Evolutionary conservation across 2,113 vertebrate species (phyloP).

Genomic region (Herpailurus yagouaroundi): DNA sequence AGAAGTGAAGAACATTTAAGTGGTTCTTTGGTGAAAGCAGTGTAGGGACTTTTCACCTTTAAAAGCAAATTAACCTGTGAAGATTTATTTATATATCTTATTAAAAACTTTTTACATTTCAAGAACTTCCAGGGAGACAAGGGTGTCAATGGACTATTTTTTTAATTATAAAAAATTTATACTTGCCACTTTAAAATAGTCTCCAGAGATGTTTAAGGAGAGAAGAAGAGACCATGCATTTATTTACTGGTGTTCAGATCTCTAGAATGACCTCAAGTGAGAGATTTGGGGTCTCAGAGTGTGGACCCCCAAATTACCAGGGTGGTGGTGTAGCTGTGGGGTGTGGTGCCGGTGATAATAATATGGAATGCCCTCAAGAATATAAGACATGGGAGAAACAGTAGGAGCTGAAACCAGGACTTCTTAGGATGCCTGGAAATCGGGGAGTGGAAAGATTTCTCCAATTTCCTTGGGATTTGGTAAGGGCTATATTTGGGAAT

Average conservation of each 20-base stretch:
- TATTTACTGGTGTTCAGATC: background rate
- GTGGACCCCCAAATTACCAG: background rate
- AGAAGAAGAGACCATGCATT: background rate
- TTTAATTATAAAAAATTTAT: background rate
- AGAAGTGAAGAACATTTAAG: background rate
- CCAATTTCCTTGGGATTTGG: background rate
- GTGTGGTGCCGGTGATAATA: background rate
- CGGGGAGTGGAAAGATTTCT: background rate
- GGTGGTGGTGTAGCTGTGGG: background rate
- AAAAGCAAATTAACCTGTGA: conserved; percentile 71
- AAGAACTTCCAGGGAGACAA: conserved; percentile 30
- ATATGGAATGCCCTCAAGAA: background rate
- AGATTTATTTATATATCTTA: background rate
- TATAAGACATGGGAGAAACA: background rate
- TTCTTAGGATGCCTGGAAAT: background rate
- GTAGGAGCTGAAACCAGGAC: background rate
- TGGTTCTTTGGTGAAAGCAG: conserved; percentile 13
- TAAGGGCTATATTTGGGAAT: conserved; percentile 17
- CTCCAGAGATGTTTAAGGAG: background rate
- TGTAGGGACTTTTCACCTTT: conserved; percentile 31
- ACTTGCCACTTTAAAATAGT: background rate
- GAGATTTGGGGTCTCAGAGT: background rate
- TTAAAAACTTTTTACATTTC: conserved; percentile 11
- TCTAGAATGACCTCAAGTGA: background rate
- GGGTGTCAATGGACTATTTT: background rate